Base-by-base conservation (phyloP, 2,888 invertebrate genomes). In the Agonopterix alstromeriana region DNA sequence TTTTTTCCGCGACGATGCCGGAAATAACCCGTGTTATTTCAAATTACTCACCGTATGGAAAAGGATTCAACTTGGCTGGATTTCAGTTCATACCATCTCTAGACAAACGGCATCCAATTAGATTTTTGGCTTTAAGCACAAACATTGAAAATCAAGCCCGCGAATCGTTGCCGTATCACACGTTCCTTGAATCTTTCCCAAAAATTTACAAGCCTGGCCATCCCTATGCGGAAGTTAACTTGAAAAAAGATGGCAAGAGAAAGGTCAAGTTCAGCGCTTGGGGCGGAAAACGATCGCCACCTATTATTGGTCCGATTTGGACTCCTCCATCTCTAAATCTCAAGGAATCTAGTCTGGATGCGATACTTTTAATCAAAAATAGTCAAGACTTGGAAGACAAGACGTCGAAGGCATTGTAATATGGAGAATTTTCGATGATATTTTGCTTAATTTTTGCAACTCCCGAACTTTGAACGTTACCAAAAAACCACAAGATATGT, bases 261-360 rank as follows among this genome's bases (percentile, higher is more conserved):
- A 87, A 87, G 67, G 82, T 86, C 4, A 87, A 87, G 52, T 88
- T 88, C 48, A 88, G 87, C 54, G 80, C 83, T 11, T 87, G 88
- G 88, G 87, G 87, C 0, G 88, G 88, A 0, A 87, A 88, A 52
- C 65, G 87, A 40, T 79, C 86, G 0, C 83, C 84, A 0, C 87
- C 87, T 0, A 82, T 88, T 36, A 87, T 88, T n/a, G 87, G 87
- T 0, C 87, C 87, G 0, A 84, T 88, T 36, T 87, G 87, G 87
- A 82, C 80, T 0, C 86, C 85, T 0, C 67, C 78, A 0, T 53
- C 75, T 0, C 67, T 73, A 45, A 64, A 74, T 43, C 12, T 73
- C 1, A 81, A 81, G 50, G 84, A 83, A 14, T 61, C 74, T 0
- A 73, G 78, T 1, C 56, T 86, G 46, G 62, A 83, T 54, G 76